A percentile compares a stretch with the other conserved stretches of the same genome.
Evolutionary conservation across 2,888 invertebrate genomes (phyloP).

Genomic region (Rhabditoides inermis): DNA sequence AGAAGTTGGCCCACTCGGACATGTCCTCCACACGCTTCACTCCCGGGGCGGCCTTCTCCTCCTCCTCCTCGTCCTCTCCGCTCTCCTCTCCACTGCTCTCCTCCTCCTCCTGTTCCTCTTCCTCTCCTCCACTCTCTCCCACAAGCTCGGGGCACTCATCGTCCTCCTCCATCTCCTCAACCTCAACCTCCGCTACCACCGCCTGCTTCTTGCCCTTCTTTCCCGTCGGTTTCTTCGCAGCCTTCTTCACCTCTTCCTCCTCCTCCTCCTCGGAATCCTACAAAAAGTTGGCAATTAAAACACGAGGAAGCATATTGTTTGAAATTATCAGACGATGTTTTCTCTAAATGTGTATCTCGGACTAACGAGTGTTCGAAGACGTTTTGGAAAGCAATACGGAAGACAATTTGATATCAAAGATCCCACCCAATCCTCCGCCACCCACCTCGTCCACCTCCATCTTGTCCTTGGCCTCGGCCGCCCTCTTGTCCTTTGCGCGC

Average conservation of each 20-base stretch:
- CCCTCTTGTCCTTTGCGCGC: no score
- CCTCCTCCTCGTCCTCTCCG: slow-evolving; percentile 1
- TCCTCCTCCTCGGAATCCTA: not conserved
- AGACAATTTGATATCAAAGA: no score
- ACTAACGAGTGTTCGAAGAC: no score
- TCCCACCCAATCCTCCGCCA: no score
- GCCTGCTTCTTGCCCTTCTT: not conserved
- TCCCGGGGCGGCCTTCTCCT: not conserved
- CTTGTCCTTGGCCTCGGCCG: no score
- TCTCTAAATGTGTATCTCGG: no score
- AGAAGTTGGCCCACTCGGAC: slow-evolving; percentile 21
- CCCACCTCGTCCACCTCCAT: no score
- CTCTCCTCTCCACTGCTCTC: slow-evolving; percentile 3
- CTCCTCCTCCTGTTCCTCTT: not conserved
- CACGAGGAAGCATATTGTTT: no score
- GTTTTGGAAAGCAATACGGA: no score
- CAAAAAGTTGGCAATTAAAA: no score
- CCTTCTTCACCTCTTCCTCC: slow-evolving; percentile 4
- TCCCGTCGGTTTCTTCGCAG: not conserved
- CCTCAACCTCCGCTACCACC: not conserved
- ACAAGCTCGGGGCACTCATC: not conserved
- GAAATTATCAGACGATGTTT: no score
- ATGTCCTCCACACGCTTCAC: not conserved
- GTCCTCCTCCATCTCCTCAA: not conserved
- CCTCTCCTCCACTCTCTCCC: not conserved